Percentiles rank a stretch among this genome's conserved stretches.
Conservation (phyloP, 2,797 vertebrate genomes). For the Anisognathus igniventris region DNA sequence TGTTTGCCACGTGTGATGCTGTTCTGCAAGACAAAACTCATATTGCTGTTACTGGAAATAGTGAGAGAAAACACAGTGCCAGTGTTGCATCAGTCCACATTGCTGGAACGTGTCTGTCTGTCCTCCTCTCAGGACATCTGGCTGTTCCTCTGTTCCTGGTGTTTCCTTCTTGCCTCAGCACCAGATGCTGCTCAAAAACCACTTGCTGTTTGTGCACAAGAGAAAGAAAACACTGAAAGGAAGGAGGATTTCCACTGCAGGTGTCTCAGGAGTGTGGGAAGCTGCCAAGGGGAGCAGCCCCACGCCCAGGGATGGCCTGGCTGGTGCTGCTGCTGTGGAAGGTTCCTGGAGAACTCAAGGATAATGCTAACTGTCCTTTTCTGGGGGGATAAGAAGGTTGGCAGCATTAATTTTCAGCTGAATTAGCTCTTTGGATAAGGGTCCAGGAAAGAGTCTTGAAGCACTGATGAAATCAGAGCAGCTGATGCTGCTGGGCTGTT, state of each 20-base stretch:
- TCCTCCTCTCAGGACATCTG: not conserved
- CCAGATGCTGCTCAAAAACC: not conserved
- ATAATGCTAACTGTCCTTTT: not conserved
- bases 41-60: not conserved
- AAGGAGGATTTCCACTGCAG: not conserved
- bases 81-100: not conserved
- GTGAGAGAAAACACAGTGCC: not conserved
- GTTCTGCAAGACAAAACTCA: constrained; percentile 23
- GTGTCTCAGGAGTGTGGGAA: not conserved
- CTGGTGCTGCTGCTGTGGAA: not conserved
- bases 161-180: not conserved
- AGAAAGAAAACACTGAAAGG: not conserved
- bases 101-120: not conserved
- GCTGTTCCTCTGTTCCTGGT: not conserved
- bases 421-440: not conserved
- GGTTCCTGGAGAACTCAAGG: not conserved
- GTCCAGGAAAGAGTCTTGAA: not conserved
- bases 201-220: not conserved
- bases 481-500: not conserved
- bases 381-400: not conserved
- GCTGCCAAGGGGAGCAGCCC: not conserved
- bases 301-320: not conserved
- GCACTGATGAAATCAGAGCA: not conserved
- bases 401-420: not conserved
- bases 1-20: not conserved